These are phyloP conservation scores for Pachydiplax longipennis DNA, from an alignment of 2,888 invertebrate species.

Conservation along the genomic window DNA sequence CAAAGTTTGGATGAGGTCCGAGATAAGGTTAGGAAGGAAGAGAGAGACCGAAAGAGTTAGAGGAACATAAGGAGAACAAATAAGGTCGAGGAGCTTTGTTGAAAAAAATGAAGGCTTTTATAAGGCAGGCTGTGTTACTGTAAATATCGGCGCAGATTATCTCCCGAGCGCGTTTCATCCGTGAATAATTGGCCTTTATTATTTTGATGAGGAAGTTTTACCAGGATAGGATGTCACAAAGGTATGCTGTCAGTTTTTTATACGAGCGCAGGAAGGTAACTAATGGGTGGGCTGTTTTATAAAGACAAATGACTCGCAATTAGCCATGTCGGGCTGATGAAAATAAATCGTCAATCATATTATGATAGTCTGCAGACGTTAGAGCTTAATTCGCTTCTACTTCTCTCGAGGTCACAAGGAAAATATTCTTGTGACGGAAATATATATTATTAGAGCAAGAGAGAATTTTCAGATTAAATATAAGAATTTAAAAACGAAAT, in stretches of 20 bases:
- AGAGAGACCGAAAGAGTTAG: neutral
- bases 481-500: no score
- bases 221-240: neutral
- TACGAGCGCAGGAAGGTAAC: neutral
- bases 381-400: no score
- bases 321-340: neutral
- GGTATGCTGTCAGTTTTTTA: constrained; percentile 25
- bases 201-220: constrained; percentile 35
- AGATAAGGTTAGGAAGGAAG: constrained; percentile 33
- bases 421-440: no score
- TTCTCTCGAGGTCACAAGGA: no score
- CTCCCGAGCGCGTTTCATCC: constrained; percentile 13
- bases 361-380: neutral
- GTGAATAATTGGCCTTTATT: constrained; percentile 41
- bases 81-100: constrained; percentile 1
- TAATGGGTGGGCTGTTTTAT: neutral
- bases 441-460: no score
- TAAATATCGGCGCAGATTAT: constrained; percentile 18
- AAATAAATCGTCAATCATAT: neutral
- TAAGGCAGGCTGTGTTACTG: constrained; percentile 18
- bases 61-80: constrained; percentile 31
- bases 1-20: constrained; percentile 40
- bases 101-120: neutral
- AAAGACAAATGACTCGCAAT: neutral
- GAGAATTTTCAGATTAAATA: no score